Conservation (phyloP, 2,113 vertebrate genomes). For the Salvator merianae region DNA sequence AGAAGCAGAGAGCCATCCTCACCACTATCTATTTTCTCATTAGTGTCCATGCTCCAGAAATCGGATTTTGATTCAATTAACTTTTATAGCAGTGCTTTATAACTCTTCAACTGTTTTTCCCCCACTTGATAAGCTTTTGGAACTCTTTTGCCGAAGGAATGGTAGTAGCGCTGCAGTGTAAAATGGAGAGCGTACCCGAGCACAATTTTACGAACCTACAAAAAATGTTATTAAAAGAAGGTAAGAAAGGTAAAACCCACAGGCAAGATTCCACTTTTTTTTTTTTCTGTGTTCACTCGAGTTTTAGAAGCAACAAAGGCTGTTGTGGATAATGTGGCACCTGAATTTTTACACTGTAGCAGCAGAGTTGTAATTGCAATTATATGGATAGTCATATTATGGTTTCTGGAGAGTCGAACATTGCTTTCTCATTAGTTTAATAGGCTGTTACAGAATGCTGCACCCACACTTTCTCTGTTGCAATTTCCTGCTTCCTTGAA, state of each 20-base stretch:
- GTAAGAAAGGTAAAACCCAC: background rate
- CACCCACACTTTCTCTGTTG: background rate
- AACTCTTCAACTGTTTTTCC: slow-evolving; percentile 5
- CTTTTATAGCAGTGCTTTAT: slow-evolving; percentile 20
- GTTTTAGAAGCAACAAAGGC: fast-evolving
- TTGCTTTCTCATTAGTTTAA: slow-evolving; percentile 29
- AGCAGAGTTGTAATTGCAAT: background rate
- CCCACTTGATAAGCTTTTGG: slow-evolving; percentile 10
- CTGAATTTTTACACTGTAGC: background rate
- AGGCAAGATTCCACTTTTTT: fast-evolving
- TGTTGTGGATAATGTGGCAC: background rate
- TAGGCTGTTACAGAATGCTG: background rate
- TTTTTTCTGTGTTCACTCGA: fast-evolving
- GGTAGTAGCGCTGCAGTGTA: too few species aligned
- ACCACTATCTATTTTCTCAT: slow-evolving; percentile 12
- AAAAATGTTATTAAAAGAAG: background rate
- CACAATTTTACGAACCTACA: background rate
- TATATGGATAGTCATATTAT: background rate
- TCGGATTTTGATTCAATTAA: slow-evolving; percentile 28
- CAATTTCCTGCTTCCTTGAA: background rate
- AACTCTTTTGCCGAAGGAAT: background rate
- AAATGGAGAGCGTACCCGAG: background rate
- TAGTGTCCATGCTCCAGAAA: slow-evolving; percentile 2
- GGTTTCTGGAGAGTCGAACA: fast-evolving
- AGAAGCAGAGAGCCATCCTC: background rate